A percentile compares a stretch with the other conserved stretches of the same genome.
Conservation (phyloP, 2,888 invertebrate species). For the Agriopis aurantiaria region DNA sequence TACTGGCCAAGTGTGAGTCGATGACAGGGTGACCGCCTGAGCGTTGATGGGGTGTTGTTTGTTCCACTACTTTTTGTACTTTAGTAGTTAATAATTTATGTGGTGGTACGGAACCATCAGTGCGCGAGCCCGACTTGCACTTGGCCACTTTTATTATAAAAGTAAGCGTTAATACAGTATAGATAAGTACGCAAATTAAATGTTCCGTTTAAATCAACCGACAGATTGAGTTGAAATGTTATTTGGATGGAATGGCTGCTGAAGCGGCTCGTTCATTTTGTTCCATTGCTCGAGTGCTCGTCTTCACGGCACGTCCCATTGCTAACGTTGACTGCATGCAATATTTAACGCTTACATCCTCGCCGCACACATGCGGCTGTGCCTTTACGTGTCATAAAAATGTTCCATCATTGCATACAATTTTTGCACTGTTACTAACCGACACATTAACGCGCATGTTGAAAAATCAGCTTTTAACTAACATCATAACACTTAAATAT, state of each 20-base stretch:
- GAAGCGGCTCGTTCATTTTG: constrained; percentile 69
- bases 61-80: too few species aligned
- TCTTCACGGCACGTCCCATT: constrained; percentile 81
- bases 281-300: constrained; percentile 76
- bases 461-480: constrained; percentile 66
- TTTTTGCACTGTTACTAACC: constrained; percentile 65
- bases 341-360: constrained; percentile 83
- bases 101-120: too few species aligned
- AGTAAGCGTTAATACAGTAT: constrained; percentile 54
- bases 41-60: too few species aligned
- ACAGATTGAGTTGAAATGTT: constrained; percentile 53
- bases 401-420: constrained; percentile 70
- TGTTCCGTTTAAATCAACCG: constrained; percentile 45
- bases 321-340: constrained; percentile 86
- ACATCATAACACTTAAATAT: constrained; percentile 81
- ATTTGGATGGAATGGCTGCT: constrained; percentile 65
- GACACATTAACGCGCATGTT: constrained; percentile 73
- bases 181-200: constrained; percentile 49
- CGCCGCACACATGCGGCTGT: constrained; percentile 72
- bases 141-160: constrained; percentile 32
- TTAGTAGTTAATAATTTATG: too few species aligned
- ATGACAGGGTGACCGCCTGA: too few species aligned
- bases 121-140: too few species aligned
- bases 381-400: constrained; percentile 67
- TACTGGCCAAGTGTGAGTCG: too few species aligned